Base-by-base conservation (phyloP, 2,888 invertebrate genomes). In the Pilophorus perplexus region DNA sequence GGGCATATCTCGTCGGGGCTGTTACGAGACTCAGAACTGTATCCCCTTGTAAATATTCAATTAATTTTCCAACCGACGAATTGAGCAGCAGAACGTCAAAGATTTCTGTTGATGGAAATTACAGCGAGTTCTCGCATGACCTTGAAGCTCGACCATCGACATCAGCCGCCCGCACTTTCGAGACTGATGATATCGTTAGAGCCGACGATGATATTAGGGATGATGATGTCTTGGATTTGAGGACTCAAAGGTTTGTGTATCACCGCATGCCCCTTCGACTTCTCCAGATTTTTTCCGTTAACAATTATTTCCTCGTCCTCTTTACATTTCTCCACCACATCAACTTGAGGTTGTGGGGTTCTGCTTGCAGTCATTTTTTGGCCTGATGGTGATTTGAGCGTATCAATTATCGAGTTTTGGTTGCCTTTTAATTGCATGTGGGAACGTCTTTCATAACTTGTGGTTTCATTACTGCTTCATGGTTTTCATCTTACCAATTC, bases 81-180 rank as follows among this genome's bases (percentile, higher is more conserved):
- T n/a, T n/a, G n/a, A n/a, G n/a, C n/a, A n/a, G n/a, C n/a, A n/a
- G n/a, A n/a, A n/a, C n/a, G n/a, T n/a, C n/a, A n/a, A n/a, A n/a
- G n/a, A n/a, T n/a, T n/a, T n/a, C n/a, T n/a, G n/a, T 62, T 62
- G 33, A 44, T 62, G 46, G 46, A 28, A 18, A 46, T 62, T 62
- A 48, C 62, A 62, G 62, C 37, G 46, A 46, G 4, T n/a, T 46
- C 33, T 48, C 62, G 12, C 23, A 22, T 20, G 62, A 62, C 33
- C 8, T 33, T 16, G 62, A 62, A 46, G 46, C 62, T 16, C 14
- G 28, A 23, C 46, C 62, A 8, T 46, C 62, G 12, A 62, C 62
- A n/a, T 28, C 62, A 14, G 37, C 28, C 10, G 28, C 5, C 16
- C 46, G 20, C 33, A 25, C 42, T 42, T 2, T 20, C 27, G 59